Evolutionary conservation across 2,797 vertebrate genomes (phyloP), one percentile per base, ranked within the genome.

Genomic region (Acanthurus leucopareius): DNA sequence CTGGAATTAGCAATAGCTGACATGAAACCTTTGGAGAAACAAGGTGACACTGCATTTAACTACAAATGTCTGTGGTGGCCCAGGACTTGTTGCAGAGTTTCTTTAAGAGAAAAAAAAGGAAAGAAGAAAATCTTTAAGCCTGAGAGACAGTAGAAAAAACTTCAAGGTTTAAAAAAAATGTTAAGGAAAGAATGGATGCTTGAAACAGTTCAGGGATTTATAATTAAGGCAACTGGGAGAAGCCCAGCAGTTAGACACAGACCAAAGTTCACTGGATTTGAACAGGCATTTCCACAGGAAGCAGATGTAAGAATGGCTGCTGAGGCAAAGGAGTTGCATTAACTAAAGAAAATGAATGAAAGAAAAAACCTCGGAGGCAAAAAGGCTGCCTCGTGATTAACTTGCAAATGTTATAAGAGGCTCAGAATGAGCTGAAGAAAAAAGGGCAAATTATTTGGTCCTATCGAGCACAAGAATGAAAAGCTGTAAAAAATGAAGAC

Each of bases 151-250:
- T 4, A 44, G 19, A 78, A 73, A 44, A 48, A 75, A 63, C 4
- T 7, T 48, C 15, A 54, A 62, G 16, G 25, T 38, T 68, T 63
- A 47, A 48, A 77, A 76, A 35, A 2, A 68, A n/a, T 19, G 67
- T 53, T 42, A 53, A 74, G 17, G 49, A 35, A 20, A 79, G 60
- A 69, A 60, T 19, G 67, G 20, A 64, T 22, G 28, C 38, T 79
- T 71, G 61, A 64, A 86, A 76, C 52, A 58, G 17, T 63, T 69
- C 8, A 72, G 25, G 56, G 73, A 67, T 78, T 42, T 66, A 59
- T 82, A 83, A 86, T 80, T 64, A 80, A 80, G 67, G 49, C 76
- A 82, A 57, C 53, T 42, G 71, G 64, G 67, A 85, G 73, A 73
- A 40, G 59, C 75, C 63, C 66, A 64, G 62, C 74, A 71, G 63